Evolutionary conservation across 1,140 invertebrate species (phyloP), one percentile per base, ranked within the genome.

Genomic region (Meloidogyne exigua): DNA sequence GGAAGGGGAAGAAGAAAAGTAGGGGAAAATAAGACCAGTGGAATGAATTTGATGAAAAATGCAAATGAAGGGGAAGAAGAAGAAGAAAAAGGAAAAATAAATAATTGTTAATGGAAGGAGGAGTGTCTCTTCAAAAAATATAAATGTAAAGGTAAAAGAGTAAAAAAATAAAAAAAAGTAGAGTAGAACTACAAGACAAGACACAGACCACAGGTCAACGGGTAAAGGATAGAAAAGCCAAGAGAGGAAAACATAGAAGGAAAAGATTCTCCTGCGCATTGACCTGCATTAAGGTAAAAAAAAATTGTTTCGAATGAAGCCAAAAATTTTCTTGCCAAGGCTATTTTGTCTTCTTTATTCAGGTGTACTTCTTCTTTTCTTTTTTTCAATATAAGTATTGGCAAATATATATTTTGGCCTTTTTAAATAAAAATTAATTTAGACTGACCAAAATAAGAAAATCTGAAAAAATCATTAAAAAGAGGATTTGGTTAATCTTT

Each of bases 1-100:
- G 23, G 64, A 23, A 62, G 21, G 13, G 71, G 71, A 25, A 49
- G 7, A 25, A 18, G 70, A 13, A 18, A 32, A 28, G 28, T 12
- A 73, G 42, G 21, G n/a, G 21, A 49, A 15, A 2, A 26, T 13
- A 13, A 12, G 15, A 32, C n/a, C 26, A 23, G 57, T 10, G 57
- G 57, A 62, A 28, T 42, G n/a, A n/a, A n/a, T n/a, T n/a, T n/a
- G n/a, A n/a, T n/a, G 68, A 65, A 42, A 63, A 64, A 73, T 42
- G 71, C 57, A 42, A 73, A 73, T 64, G 49, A 36, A 36, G 21
- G 44, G 9, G n/a, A n/a, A n/a, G n/a, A n/a, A n/a, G n/a, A n/a
- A n/a, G n/a, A n/a, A n/a, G 26, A 36, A 65, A 10, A 21, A 21
- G 7, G 25, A 9, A 4, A 23, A 25, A 36, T n/a, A 62, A 7